phyloP scores from a whole-genome alignment of 2,113 vertebrate genomes.

The Sebastes fasciatus region DNA sequence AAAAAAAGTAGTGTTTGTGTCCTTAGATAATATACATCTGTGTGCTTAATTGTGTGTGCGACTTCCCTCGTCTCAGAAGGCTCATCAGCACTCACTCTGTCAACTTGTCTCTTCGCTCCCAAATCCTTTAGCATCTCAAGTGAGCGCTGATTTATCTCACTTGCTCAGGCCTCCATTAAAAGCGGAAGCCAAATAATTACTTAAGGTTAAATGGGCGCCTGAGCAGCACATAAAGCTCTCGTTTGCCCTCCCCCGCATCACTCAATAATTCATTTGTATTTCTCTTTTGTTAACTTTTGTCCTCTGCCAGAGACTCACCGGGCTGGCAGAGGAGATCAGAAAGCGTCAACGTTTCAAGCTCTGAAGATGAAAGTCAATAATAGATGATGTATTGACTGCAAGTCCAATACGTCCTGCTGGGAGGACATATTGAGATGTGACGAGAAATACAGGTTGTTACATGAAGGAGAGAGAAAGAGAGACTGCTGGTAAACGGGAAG shows the following conservation, averaged over 20 bases:
- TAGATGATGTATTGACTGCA: conserved; percentile 47
- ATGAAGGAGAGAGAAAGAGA: conserved; percentile 16
- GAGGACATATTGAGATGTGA: conserved; percentile 43
- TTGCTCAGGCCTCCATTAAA: conserved; percentile 48
- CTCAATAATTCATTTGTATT: conserved; percentile 47
- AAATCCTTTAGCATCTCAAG: conserved; percentile 46
- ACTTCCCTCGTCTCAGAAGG: neutral
- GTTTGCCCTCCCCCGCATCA: conserved; percentile 35
- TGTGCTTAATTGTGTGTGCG: neutral
- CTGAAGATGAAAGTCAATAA: conserved; percentile 48
- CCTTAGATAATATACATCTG: neutral
- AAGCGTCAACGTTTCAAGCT: conserved; percentile 14
- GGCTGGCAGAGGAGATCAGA: conserved; percentile 35
- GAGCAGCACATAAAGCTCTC: conserved; percentile 44
- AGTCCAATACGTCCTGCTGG: conserved; percentile 32
- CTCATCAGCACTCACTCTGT: conserved; percentile 26
- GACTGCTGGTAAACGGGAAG: neutral
- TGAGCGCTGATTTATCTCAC: conserved; percentile 48
- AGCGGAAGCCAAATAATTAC: conserved; percentile 63
- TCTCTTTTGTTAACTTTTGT: conserved; percentile 45
- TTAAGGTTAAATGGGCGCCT: conserved; percentile 58
- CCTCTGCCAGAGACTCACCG: conserved; percentile 29
- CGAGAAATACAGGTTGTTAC: conserved; percentile 41
- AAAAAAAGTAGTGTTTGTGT: neutral
- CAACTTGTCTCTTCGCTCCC: conserved; percentile 32